Evolutionary conservation across 1,140 invertebrate genomes (phyloP).

Genomic region (Protaetia brevitarsis): DNA sequence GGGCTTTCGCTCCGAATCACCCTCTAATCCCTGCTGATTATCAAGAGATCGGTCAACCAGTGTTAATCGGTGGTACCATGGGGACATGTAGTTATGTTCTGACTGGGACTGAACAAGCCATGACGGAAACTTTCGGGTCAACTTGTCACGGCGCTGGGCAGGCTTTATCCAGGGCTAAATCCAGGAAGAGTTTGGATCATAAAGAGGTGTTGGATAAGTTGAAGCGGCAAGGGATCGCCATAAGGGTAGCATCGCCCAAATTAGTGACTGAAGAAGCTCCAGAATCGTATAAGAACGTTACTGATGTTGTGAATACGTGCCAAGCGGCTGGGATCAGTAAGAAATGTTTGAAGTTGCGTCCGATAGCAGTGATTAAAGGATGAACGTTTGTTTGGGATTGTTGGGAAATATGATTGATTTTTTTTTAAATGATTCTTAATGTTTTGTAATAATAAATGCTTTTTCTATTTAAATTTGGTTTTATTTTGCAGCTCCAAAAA

Average conservation of each 20-base stretch:
- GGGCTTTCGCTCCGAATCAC: constrained; percentile 98
- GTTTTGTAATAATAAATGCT: too few species aligned
- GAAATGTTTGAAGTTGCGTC: constrained; percentile 95
- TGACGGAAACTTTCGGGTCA: constrained; percentile 98
- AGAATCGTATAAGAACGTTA: constrained; percentile 99
- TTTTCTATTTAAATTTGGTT: too few species aligned
- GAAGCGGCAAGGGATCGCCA: constrained; percentile 88
- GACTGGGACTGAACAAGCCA: constrained; percentile 96
- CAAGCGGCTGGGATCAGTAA: constrained; percentile 96
- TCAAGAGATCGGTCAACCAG: constrained; percentile 95
- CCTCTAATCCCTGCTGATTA: constrained; percentile 98
- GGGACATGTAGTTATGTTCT: constrained; percentile 99
- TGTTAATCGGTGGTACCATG: constrained; percentile 99
- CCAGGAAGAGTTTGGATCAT: constrained; percentile 92
- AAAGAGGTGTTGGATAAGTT: constrained; percentile 84
- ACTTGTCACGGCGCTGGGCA: constrained; percentile 99
- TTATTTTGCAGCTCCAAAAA: too few species aligned
- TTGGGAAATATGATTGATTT: too few species aligned
- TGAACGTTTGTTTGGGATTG: constrained; percentile 51
- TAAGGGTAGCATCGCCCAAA: constrained; percentile 97
- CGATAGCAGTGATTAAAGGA: constrained; percentile 99
- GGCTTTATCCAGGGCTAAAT: constrained; percentile 95
- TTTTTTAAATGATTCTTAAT: too few species aligned
- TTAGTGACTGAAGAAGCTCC: constrained; percentile 99
- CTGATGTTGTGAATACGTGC: too few species aligned